These are phyloP conservation scores for Lepus americanus DNA, from an alignment of 2,113 vertebrate species.

Conservation along the genomic window DNA sequence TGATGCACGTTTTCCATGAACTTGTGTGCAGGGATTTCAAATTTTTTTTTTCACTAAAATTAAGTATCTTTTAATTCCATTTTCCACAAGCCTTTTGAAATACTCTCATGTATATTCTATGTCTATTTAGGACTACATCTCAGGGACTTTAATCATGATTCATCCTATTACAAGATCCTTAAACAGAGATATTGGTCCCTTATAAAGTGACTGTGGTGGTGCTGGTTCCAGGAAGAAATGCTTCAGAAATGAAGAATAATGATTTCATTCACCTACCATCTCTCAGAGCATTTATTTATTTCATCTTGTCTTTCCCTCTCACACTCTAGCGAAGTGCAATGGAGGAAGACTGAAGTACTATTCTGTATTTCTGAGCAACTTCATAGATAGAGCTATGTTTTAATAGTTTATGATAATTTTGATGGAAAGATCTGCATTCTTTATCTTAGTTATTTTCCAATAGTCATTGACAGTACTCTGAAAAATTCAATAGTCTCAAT, in stretches of 20 bases:
- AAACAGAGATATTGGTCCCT: background rate
- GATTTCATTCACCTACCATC: background rate
- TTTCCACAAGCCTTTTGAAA: too few relatives aligned
- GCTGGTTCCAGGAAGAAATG: background rate
- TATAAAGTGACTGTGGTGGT: background rate
- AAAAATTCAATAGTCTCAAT: background rate
- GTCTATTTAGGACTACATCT: background rate
- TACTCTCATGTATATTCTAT: background rate
- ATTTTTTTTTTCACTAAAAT: too few relatives aligned
- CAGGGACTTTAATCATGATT: background rate
- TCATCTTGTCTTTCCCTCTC: background rate
- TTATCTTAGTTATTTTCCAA: slow-evolving; percentile 34
- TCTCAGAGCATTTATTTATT: background rate
- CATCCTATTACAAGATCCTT: background rate
- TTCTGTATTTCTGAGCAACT: background rate
- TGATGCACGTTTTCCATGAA: too few relatives aligned
- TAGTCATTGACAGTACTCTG: background rate
- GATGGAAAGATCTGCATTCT: background rate
- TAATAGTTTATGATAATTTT: slow-evolving; percentile 36
- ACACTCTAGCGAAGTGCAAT: background rate
- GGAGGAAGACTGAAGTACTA: background rate
- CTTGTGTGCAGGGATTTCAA: too few relatives aligned
- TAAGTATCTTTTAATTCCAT: too few relatives aligned
- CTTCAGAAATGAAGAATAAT: background rate
- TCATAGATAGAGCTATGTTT: background rate